Evolutionary conservation across 2,797 vertebrate genomes (phyloP), one percentile per base, ranked within the genome.

Genomic region (Cheirogaleus major): DNA sequence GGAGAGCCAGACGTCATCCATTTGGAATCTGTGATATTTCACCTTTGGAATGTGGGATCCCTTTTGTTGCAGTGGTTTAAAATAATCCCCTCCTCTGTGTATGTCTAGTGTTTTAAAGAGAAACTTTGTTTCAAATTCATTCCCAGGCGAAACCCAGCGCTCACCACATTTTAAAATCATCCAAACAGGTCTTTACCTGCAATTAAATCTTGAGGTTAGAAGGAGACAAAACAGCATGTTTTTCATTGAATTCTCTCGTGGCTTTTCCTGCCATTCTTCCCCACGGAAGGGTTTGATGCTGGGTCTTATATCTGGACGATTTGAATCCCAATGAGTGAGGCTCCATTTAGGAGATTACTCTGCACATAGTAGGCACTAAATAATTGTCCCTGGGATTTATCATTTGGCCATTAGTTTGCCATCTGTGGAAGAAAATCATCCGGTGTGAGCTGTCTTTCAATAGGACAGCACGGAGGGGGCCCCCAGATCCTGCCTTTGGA

Each of bases 331-430:
- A 0, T 1, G 27, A 45, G 81, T 4, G 41, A 15, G 32, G 85
- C 32, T 55, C 35, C 35, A 2, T 14, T 81, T 45, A 48, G 38
- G 22, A 45, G 43, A 12, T 59, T 14, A 27, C 27, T 73, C 3
- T 2, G 55, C 75, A 63, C 35, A 32, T 4, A 85, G 35, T 75
- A 43, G 94, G 82, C 17, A 10, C 69, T 80, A 59, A 7, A 2
- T 69, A 59, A 89, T 85, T 93, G 90, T 23, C 82, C 50, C 52
- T 10, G 50, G 75, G 50, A 57, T 50, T 85, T 32, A 84, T 17
- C 32, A 57, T 43, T 35, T 57, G 82, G 76, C 50, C 63, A 27
- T 22, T n/a, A 4, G 0, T 73, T 90, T 92, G 35, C 35, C 59
- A 92, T 35, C 30, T 18, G 38, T 55, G 13, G 41, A 41, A 91